phyloP scores from a whole-genome alignment of 1,140 invertebrate genomes.

The Olivierus martensii region DNA sequence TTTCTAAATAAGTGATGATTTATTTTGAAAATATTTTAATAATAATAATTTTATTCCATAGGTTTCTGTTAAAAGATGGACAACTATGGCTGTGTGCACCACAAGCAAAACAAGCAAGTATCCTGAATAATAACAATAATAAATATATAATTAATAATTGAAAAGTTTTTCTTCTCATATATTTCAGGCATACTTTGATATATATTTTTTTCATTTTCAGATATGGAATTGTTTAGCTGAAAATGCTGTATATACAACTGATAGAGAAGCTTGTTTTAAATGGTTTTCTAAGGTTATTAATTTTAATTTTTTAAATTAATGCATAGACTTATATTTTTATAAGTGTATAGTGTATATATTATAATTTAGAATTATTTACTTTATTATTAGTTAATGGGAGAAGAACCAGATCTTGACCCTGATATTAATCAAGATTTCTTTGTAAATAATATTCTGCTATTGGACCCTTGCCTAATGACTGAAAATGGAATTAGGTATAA shows the following conservation, averaged over 20 bases:
- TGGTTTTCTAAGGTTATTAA: constrained; percentile 83
- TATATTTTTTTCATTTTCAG: constrained; percentile 20
- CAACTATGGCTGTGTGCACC: constrained; percentile 90
- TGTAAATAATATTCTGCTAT: constrained; percentile 81
- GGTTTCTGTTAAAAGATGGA: constrained; percentile 54
- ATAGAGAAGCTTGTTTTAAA: constrained; percentile 92
- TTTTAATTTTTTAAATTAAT: too few relatives aligned
- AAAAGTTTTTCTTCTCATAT: background rate
- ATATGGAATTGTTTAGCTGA: constrained; percentile 95
- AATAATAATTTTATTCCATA: constrained; percentile 4
- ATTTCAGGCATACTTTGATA: background rate
- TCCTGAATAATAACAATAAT: background rate
- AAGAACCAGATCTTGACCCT: constrained; percentile 91
- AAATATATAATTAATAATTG: background rate
- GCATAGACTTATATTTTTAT: too few relatives aligned
- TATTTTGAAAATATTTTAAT: too few relatives aligned
- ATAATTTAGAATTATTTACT: background rate
- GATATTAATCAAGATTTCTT: constrained; percentile 95
- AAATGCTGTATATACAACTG: constrained; percentile 74
- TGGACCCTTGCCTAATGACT: constrained; percentile 80
- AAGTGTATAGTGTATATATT: too few relatives aligned
- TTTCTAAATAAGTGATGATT: too few relatives aligned
- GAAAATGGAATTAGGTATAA: constrained; percentile 92
- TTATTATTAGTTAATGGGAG: constrained; percentile 61
- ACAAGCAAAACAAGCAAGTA: constrained; percentile 67